These are phyloP conservation scores for Pachypsylla venusta DNA, from an alignment of 1,140 invertebrate species.

Conservation along the genomic window DNA sequence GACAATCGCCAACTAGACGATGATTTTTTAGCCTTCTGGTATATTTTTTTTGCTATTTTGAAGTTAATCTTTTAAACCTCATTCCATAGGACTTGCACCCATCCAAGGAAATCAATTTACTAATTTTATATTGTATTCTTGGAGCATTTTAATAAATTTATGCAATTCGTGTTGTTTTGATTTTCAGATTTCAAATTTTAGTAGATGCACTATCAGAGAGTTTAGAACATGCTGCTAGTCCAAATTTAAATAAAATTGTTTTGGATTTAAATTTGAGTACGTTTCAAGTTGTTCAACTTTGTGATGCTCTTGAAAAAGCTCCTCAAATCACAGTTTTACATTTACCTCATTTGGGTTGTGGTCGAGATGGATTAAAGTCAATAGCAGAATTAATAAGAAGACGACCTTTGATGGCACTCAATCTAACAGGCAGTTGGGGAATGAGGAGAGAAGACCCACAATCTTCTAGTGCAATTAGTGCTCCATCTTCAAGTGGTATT, in stretches of 20 bases:
- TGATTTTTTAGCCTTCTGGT: too few relatives aligned
- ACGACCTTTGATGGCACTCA: slow-evolving; percentile 35
- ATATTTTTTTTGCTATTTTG: too few relatives aligned
- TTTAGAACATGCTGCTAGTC: slow-evolving; percentile 29
- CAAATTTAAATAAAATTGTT: slow-evolving; percentile 31
- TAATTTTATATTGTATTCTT: too few relatives aligned
- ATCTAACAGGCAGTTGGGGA: slow-evolving; percentile 37
- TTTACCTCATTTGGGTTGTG: slow-evolving; percentile 40
- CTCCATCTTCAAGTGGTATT: slow-evolving; percentile 28
- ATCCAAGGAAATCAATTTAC: too few relatives aligned
- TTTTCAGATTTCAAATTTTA: slow-evolving; percentile 35
- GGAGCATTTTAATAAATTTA: too few relatives aligned
- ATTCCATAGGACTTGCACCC: too few relatives aligned
- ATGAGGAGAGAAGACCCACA: slow-evolving; percentile 35
- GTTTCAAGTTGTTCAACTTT: slow-evolving; percentile 36
- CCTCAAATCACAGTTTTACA: slow-evolving; percentile 36
- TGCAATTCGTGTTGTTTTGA: neutral
- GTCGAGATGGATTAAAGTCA: slow-evolving; percentile 35
- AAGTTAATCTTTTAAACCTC: too few relatives aligned
- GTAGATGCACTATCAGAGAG: slow-evolving; percentile 36
- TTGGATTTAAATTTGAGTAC: slow-evolving; percentile 38
- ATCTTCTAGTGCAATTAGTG: slow-evolving; percentile 22
- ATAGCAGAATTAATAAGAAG: slow-evolving; percentile 33
- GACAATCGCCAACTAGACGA: too few relatives aligned
- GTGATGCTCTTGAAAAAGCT: slow-evolving; percentile 32